Evolutionary conservation across 2,113 vertebrate species (phyloP).

Genomic region (Salvelinus sp.): DNA sequence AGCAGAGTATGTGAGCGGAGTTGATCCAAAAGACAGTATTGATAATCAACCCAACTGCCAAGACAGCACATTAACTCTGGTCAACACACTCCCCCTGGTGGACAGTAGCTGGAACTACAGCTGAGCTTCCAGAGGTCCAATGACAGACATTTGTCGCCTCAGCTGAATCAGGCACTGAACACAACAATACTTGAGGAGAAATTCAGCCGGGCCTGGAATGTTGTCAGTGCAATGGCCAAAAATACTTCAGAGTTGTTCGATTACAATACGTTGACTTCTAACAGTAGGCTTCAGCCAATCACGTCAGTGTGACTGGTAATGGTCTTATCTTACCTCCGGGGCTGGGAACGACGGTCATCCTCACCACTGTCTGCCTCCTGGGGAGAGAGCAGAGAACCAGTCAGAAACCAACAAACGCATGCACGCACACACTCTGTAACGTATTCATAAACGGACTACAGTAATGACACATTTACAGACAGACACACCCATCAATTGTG

Average conservation of each 20-base stretch:
- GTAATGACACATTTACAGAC: too few species aligned
- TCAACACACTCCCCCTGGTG: slow-evolving; percentile 60
- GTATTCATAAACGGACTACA: too few species aligned
- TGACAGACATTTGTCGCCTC: neutral
- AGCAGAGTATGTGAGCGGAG: neutral
- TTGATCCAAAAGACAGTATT: neutral
- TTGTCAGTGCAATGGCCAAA: too few species aligned
- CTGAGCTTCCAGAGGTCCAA: neutral
- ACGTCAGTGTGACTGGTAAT: slow-evolving; percentile 1
- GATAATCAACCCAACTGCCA: neutral
- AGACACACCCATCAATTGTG: too few species aligned
- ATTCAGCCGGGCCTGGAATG: neutral
- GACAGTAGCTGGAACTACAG: slow-evolving; percentile 1
- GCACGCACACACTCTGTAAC: neutral
- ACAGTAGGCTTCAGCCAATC: neutral
- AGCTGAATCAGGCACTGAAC: neutral
- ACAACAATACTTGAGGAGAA: neutral
- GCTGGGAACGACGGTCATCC: slow-evolving; percentile 90
- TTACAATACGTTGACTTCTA: too few species aligned
- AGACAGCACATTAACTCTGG: neutral
- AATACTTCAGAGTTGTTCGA: too few species aligned
- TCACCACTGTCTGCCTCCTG: slow-evolving; percentile 94
- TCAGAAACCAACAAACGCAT: neutral
- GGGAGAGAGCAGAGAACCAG: neutral
- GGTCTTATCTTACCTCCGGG: slow-evolving; percentile 82